Conservation (phyloP, 92 coral and sea anemone genomes). For the Ricordea florida region DNA sequence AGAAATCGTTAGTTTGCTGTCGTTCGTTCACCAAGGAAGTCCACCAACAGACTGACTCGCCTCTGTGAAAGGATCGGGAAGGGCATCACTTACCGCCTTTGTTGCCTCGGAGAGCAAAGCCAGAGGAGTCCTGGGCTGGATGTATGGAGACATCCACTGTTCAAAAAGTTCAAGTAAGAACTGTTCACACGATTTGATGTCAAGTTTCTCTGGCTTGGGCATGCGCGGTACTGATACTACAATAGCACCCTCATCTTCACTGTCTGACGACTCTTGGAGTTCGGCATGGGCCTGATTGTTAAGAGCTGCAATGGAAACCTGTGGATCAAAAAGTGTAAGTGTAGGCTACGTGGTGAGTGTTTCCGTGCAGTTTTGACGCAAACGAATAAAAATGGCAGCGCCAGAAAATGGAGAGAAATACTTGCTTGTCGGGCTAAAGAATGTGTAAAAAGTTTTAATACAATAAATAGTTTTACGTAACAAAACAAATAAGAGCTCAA, state of each 20-base stretch:
- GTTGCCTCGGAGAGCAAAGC: conserved; percentile 95
- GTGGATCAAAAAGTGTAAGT: not conserved
- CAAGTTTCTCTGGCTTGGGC: conserved; percentile 89
- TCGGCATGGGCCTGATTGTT: conserved; percentile 82
- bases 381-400: too few species aligned
- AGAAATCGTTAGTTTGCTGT: too few species aligned
- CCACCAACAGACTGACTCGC: too few species aligned
- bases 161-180: conserved; percentile 94
- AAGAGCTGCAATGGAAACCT: conserved; percentile 83
- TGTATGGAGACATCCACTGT: conserved; percentile 98
- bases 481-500: too few species aligned
- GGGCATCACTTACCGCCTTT: conserved; percentile 79
- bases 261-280: conserved; percentile 79
- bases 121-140: conserved; percentile 95
- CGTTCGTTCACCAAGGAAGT: too few species aligned
- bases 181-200: conserved; percentile 95
- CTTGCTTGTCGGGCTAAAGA: too few species aligned
- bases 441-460: too few species aligned
- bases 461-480: too few species aligned
- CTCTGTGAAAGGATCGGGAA: too few species aligned
- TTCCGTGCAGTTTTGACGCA: too few species aligned
- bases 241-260: conserved; percentile 80
- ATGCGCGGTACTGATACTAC: conserved; percentile 71
- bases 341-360: too few species aligned
- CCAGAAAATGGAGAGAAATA: too few species aligned